These are phyloP conservation scores for Harmothoe impar DNA, from an alignment of 2,888 invertebrate genomes.

Conservation along the genomic window DNA sequence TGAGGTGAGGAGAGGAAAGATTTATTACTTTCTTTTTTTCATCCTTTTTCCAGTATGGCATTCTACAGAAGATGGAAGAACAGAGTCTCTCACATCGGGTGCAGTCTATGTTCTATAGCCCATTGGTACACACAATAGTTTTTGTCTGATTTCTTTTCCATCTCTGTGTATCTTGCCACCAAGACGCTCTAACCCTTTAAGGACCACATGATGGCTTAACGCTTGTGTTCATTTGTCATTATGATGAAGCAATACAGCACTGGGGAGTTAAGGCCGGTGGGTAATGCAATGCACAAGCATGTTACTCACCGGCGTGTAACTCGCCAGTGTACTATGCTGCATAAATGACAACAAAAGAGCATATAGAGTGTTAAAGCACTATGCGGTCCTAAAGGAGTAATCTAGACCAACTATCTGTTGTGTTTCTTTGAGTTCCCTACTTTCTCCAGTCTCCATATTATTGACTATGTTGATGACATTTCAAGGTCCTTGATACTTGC, in stretches of 20 bases:
- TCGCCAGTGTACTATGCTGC: too few species aligned
- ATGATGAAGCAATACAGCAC: too few species aligned
- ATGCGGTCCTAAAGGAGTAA: too few species aligned
- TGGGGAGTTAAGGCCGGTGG: too few species aligned
- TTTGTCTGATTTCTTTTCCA: not conserved
- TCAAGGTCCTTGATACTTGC: not conserved
- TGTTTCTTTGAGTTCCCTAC: not conserved
- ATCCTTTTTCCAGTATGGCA: conserved; percentile 40
- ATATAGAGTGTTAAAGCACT: too few species aligned
- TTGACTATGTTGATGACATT: not conserved
- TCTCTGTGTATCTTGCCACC: conserved; percentile 1
- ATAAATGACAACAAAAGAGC: too few species aligned
- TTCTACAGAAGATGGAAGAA: conserved; percentile 30
- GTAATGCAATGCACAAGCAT: too few species aligned
- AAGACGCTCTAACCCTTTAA: conserved; percentile 17
- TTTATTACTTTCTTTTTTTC: conserved; percentile 35
- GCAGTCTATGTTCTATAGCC: conserved; percentile 60
- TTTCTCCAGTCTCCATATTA: not conserved
- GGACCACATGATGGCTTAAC: too few species aligned
- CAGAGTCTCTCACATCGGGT: conserved; percentile 58
- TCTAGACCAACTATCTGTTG: not conserved
- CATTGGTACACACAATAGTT: conserved; percentile 29
- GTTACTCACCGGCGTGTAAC: too few species aligned
- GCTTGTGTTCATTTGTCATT: too few species aligned
- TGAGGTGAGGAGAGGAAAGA: too few species aligned